A percentile compares a stretch with the other conserved stretches of the same genome.
These are phyloP conservation scores for Grallaria varia DNA, from an alignment of 2,113 vertebrate species.

Conservation along the genomic window DNA sequence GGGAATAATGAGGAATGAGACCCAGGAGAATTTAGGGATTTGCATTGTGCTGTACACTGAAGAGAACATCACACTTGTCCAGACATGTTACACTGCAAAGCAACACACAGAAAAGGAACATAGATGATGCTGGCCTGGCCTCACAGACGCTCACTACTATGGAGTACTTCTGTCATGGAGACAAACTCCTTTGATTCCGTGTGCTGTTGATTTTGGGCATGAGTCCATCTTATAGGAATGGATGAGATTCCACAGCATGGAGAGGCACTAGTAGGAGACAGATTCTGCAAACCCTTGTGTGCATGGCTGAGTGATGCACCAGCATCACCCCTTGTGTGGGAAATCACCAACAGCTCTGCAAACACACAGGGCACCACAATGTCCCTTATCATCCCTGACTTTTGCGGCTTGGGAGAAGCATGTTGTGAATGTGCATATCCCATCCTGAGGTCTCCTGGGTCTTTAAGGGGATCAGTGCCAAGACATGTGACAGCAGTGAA, in stretches of 20 bases:
- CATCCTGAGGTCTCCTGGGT: neutral
- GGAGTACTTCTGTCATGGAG: neutral
- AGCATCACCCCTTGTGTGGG: fast-evolving
- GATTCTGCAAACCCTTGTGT: neutral
- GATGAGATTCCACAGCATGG: neutral
- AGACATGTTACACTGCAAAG: neutral
- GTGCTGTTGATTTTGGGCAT: neutral
- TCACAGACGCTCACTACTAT: neutral
- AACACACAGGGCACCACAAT: neutral
- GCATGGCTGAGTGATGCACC: fast-evolving
- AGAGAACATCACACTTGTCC: neutral
- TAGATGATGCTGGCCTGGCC: neutral
- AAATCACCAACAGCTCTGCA: neutral
- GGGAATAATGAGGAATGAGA: neutral
- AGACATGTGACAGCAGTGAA: neutral
- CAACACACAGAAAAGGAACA: neutral
- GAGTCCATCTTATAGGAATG: fast-evolving
- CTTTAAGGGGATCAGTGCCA: neutral
- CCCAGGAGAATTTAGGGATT: neutral
- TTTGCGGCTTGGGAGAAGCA: neutral
- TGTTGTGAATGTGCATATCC: neutral
- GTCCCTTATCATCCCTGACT: neutral
- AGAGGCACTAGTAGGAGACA: neutral
- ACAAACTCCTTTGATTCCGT: neutral
- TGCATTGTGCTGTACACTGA: neutral